Conservation (phyloP, 2,888 invertebrate species). For the Elmis aenea region DNA sequence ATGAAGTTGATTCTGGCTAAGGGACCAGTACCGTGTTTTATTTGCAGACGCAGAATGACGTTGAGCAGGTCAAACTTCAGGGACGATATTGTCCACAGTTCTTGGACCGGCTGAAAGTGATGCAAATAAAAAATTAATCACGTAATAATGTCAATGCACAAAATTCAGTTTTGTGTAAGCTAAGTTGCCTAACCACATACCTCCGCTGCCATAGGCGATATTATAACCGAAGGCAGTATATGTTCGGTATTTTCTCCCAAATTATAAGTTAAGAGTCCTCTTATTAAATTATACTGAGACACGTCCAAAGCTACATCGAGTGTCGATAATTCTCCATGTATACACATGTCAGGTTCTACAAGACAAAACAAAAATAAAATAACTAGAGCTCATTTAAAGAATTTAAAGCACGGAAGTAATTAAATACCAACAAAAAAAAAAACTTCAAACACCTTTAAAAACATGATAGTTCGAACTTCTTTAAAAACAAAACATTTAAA, state of each 20-base stretch:
- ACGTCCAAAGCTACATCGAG: slow-evolving; percentile 78
- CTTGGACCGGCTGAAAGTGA: slow-evolving; percentile 37
- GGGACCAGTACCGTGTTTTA: slow-evolving; percentile 53
- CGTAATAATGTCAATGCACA: too few relatives aligned
- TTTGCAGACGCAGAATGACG: slow-evolving; percentile 70
- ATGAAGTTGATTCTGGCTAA: slow-evolving; percentile 89
- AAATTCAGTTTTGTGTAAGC: neutral
- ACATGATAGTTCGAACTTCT: slow-evolving; percentile 8
- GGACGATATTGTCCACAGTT: slow-evolving; percentile 74
- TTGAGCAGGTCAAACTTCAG: slow-evolving; percentile 79
- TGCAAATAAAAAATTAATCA: slow-evolving; percentile 6
- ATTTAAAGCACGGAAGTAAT: too few relatives aligned
- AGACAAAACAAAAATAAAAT: too few relatives aligned
- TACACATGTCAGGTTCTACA: slow-evolving; percentile 73
- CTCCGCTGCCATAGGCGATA: slow-evolving; percentile 33
- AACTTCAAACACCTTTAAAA: slow-evolving; percentile 1
- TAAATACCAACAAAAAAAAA: slow-evolving; percentile 1
- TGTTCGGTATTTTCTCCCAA: slow-evolving; percentile 80
- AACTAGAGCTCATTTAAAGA: too few relatives aligned
- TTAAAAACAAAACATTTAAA: too few relatives aligned
- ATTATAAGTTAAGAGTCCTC: slow-evolving; percentile 84
- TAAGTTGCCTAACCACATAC: slow-evolving; percentile 21
- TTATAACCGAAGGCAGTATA: slow-evolving; percentile 45
- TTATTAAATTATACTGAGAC: slow-evolving; percentile 79
- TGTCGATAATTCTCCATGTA: slow-evolving; percentile 80